Evolutionary conservation across 2,797 vertebrate genomes (phyloP), one percentile per base, ranked within the genome.

Genomic region (Carcharodon carcharias): DNA sequence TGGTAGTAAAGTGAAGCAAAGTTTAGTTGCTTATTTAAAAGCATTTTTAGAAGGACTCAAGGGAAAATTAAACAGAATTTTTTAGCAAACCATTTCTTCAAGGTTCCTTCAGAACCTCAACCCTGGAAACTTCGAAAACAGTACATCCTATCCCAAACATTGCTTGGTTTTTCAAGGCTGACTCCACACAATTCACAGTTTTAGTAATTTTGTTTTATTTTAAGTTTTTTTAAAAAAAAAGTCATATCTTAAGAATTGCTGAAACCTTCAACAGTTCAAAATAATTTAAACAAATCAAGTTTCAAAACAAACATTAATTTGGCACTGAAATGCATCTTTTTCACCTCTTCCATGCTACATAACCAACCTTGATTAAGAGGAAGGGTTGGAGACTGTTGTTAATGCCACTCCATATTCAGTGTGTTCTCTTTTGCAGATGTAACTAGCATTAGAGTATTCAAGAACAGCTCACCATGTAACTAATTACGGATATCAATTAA

Each of bases 81-180:
- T 71, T 69, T 18, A 35, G 18, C 14, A 50, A 73, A 16, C 50
- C 45, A 71, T 71, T n/a, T 54, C 26, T 95, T 14, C 93, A 95
- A 95, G 93, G 93, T 14, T 95, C 69, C 18, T 56, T 56, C 45
- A 95, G 69, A 77, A 73, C 69, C 50, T 95, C 28, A 95, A 73
- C 94, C 69, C 14, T 56, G 65, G 40, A 31, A 71, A 5, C 26
- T 92, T 61, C 54, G 65, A 95, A 95, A 71, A 77, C 28, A 73
- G 58, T 77, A 95, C 61, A 73, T 69, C 23, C 21, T 56, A 73
- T 95, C 77, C 69, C 58, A 63, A 92, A 92, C 58, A 63, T 40
- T 89, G 50, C 40, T 54, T 14, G 1, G 2, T 50, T 71, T 45
- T 77, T 35, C 69, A 95, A 95, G 69, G 94, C 69, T 73, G 94